Conservation (phyloP, 2,888 invertebrate genomes). For the Tricholauxania praeusta region DNA sequence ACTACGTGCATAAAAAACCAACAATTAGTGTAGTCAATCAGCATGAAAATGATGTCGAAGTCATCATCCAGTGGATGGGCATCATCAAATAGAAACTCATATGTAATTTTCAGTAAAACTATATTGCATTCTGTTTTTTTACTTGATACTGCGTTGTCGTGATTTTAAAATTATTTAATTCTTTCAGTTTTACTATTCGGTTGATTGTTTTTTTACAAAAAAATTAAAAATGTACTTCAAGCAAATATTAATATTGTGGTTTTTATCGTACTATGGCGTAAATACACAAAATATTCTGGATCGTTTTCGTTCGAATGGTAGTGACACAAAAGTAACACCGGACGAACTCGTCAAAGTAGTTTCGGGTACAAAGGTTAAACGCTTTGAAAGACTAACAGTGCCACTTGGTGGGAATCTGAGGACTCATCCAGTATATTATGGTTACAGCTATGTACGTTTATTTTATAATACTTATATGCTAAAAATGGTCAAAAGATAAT, state of each 20-base stretch:
- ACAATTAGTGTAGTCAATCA: slow-evolving; percentile 64
- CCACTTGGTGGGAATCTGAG: slow-evolving; percentile 54
- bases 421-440: slow-evolving; percentile 43
- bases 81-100: background rate
- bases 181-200: too few species aligned
- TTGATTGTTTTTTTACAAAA: background rate
- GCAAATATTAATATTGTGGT: background rate
- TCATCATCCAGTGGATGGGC: slow-evolving; percentile 45
- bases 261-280: background rate
- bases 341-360: slow-evolving; percentile 62
- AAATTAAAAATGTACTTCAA: background rate
- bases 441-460: slow-evolving; percentile 47
- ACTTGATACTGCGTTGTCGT: too few species aligned
- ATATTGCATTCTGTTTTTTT: too few species aligned
- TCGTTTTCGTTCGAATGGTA: slow-evolving; percentile 53
- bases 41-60: slow-evolving; percentile 66
- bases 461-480: slow-evolving; percentile 4
- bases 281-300: slow-evolving; percentile 57
- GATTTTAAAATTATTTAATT: too few species aligned
- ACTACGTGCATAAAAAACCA: slow-evolving; percentile 29
- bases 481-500: background rate
- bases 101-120: background rate
- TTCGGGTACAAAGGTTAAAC: slow-evolving; percentile 64
- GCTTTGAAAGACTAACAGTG: slow-evolving; percentile 61
- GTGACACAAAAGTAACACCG: slow-evolving; percentile 41